Base-by-base conservation (phyloP, 2,797 vertebrate genomes). In the Myripristis jacobus region DNA sequence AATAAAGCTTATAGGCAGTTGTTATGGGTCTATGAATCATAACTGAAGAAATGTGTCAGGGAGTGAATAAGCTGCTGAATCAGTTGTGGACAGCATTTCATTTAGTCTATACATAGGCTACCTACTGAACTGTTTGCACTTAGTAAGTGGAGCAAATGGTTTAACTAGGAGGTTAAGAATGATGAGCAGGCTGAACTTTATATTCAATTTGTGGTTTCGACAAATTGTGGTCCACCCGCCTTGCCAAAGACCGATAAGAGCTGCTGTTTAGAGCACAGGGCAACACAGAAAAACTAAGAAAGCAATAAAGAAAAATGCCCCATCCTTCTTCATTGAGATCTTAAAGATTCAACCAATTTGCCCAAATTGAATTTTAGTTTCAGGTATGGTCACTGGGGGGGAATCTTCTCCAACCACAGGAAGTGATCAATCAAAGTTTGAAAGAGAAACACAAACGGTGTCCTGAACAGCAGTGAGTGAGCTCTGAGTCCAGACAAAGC, bases 11-110 rank as follows among this genome's bases (percentile, higher is more conserved):
- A 24, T 11, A 69, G 59, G 70, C 81, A 77, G 63, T 78, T 76
- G 63, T 52, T 59, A 31, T 31, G 8, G 29, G 2, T 31, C 29
- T 59, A 72, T 89, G 86, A 87, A 63, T 90, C 88, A 90, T 70
- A 79, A 70, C 52, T 46, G 21, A 72, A 63, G 67, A 62, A 57
- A 88, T 88, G 70, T 73, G 75, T 84, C 78, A 74, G 53, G 56
- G 34, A 47, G 67, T 19, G 51, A 87, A 73, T 48, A 75, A 87
- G 79, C 61, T 74, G 46, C 68, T 77, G 77, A 73, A 63, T 76
- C 73, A 54, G 44, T n/a, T 53, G 46, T 51, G 31, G 51, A 0
- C n/a, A 8, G 59, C 47, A 87, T 78, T 68, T 51, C 63, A 62
- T 51, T 18, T 18, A 4, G 8, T 16, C 41, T 47, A 19, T 3